Evolutionary conservation across 2,888 invertebrate genomes (phyloP), one percentile per base, ranked within the genome.

Genomic region (Deilephila elpenor): DNA sequence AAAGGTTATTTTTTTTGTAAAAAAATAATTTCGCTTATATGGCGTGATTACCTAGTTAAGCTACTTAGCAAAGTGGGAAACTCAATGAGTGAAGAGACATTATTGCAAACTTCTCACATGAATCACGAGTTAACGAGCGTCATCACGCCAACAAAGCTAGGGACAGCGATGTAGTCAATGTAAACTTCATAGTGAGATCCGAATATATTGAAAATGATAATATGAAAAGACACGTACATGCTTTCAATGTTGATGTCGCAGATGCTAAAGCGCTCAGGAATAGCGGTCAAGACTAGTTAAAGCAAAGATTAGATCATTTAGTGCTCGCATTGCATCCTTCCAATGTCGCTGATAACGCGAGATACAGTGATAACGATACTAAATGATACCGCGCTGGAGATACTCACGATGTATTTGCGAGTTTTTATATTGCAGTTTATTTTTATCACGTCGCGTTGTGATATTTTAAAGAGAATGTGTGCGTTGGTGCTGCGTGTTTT

Each of bases 341-440:
- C 73, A 73, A 73, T 73, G 71, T 71, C 73, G 62, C 19, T 32
- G 73, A 73, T 73, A 73, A 70, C 34, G 51, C 53, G 51, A 62
- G 62, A 73, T 71, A 71, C 71, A 56, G 25, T 59, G 53, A 25
- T 62, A 56, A 61, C 56, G 51, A 67, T 37, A 73, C 59, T 34
- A 34, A 34, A 59, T 20, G 34, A 32, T 7, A 59, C 14, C 19
- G 29, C 25, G 37, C n/a, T 29, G 7, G 34, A 59, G 59, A 59
- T 64, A 64, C 20, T 53, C 25, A 44, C 62, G 14, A 56, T 34
- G 32, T 53, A 32, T 17, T 60, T 25, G 29, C 59, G 44, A 8
- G 0, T 5, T 29, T 72, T 53, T 5, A 71, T n/a, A 56, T 14
- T 59, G 59, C 70, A 71, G 70, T 71, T 71, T 56, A 71, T 71